A percentile compares a stretch with the other conserved stretches of the same genome.
Conservation (phyloP, 2,113 vertebrate genomes). For the Rhodinocichla rosea region DNA sequence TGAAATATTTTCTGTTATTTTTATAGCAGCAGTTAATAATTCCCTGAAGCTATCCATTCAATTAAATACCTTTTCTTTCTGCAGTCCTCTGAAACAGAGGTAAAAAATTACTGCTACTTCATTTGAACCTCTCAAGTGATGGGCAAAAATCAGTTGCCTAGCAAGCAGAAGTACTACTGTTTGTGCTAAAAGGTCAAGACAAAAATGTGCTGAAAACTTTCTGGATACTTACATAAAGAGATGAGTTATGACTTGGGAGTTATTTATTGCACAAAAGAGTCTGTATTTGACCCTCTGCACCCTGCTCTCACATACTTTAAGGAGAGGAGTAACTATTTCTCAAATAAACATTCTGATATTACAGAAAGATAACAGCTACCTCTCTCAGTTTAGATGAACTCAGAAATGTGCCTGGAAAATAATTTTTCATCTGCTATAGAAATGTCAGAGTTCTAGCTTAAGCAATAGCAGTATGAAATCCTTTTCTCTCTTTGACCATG, state of each 20-base stretch:
- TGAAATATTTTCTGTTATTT: slow-evolving; percentile 28
- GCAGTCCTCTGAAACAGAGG: neutral
- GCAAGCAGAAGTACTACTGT: neutral
- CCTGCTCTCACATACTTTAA: neutral
- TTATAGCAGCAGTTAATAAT: neutral
- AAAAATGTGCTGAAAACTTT: slow-evolving; percentile 20
- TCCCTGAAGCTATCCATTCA: neutral
- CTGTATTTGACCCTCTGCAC: neutral
- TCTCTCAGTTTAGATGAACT: slow-evolving; percentile 36
- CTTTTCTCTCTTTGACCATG: neutral
- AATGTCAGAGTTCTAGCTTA: slow-evolving; percentile 22
- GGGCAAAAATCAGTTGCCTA: slow-evolving; percentile 22
- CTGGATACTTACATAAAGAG: neutral
- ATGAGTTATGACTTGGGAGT: neutral
- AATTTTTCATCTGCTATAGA: neutral
- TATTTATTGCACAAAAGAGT: neutral
- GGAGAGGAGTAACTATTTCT: neutral
- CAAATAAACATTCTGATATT: slow-evolving; percentile 27
- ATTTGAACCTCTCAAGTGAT: neutral
- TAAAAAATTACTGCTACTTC: slow-evolving; percentile 17
- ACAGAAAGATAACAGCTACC: slow-evolving; percentile 20
- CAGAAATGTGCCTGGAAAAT: slow-evolving; percentile 17
- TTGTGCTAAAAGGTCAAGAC: slow-evolving; percentile 19
- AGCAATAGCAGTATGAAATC: neutral
- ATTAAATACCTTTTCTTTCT: neutral